phyloP scores from a whole-genome alignment of 2,888 invertebrate species.

The Lymantria dispar region DNA sequence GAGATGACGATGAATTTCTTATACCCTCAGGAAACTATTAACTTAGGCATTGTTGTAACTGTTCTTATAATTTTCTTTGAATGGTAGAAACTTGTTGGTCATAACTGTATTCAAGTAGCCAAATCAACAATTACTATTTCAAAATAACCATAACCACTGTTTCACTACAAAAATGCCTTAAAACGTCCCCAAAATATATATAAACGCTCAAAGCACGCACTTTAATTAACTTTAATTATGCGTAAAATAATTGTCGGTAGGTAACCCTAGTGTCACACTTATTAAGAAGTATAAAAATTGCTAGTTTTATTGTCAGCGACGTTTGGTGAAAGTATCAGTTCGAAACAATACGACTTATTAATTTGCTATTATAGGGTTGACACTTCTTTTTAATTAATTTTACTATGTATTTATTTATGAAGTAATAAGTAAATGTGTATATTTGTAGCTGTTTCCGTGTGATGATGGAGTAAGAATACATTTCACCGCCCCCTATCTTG shows the following conservation, averaged over 20 bases:
- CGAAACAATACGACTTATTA: slow-evolving; percentile 42
- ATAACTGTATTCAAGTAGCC: slow-evolving; percentile 14
- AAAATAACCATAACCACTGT: slow-evolving; percentile 12
- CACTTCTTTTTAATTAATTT: background rate
- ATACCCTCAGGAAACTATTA: no score
- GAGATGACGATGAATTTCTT: no score
- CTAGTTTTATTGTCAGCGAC: slow-evolving; percentile 31
- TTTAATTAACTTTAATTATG: slow-evolving; percentile 41
- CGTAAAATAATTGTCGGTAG: slow-evolving; percentile 28
- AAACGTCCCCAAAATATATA: slow-evolving; percentile 16
- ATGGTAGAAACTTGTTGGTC: background rate
- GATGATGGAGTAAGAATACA: no score
- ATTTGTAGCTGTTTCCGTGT: no score
- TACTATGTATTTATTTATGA: no score
- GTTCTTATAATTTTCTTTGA: background rate
- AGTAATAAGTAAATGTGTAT: no score
- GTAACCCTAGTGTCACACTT: slow-evolving; percentile 17
- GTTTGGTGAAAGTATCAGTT: slow-evolving; percentile 40
- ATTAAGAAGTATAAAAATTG: slow-evolving; percentile 24
- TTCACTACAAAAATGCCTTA: slow-evolving; percentile 8
- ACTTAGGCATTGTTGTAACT: no score
- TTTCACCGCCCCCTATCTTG: no score
- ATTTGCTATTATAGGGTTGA: slow-evolving; percentile 29
- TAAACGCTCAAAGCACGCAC: slow-evolving; percentile 34
- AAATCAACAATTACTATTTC: slow-evolving; percentile 15